These are phyloP conservation scores for Numenius phaeopus DNA, from an alignment of 2,797 vertebrate species.

Conservation along the genomic window DNA sequence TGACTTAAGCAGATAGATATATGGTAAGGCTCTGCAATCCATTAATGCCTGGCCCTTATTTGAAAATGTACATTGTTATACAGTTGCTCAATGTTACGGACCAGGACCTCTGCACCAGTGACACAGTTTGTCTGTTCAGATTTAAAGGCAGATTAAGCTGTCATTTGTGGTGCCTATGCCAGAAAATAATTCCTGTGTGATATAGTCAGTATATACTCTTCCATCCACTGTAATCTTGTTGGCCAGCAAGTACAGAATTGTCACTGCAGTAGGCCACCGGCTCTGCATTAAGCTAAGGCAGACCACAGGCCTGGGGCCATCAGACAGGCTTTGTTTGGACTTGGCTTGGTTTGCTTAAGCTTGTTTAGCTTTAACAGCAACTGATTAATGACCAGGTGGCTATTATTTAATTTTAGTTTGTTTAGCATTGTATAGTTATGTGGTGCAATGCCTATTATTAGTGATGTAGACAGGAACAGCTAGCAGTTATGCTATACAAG, in stretches of 20 bases:
- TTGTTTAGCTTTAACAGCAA: not conserved
- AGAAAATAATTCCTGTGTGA: constrained; percentile 17
- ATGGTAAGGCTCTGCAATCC: not conserved
- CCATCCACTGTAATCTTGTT: not conserved
- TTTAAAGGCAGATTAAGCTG: not conserved
- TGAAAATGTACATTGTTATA: not conserved
- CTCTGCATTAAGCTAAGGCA: not conserved
- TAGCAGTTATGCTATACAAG: not conserved
- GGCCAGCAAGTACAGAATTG: not conserved
- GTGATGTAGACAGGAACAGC: not conserved
- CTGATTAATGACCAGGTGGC: not conserved
- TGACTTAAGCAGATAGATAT: not conserved
- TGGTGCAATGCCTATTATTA: not conserved
- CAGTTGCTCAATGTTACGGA: fast-evolving
- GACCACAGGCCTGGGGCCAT: not conserved
- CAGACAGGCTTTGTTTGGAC: not conserved
- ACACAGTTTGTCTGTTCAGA: not conserved
- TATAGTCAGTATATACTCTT: not conserved
- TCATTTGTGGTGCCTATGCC: not conserved
- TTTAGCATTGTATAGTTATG: not conserved
- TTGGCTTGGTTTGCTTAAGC: not conserved
- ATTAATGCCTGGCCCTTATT: not conserved
- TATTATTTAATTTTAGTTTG: not conserved
- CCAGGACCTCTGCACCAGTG: not conserved
- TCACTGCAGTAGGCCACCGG: not conserved